phyloP scores from a whole-genome alignment of 2,113 vertebrate genomes.

The Xenopus laevis region DNA sequence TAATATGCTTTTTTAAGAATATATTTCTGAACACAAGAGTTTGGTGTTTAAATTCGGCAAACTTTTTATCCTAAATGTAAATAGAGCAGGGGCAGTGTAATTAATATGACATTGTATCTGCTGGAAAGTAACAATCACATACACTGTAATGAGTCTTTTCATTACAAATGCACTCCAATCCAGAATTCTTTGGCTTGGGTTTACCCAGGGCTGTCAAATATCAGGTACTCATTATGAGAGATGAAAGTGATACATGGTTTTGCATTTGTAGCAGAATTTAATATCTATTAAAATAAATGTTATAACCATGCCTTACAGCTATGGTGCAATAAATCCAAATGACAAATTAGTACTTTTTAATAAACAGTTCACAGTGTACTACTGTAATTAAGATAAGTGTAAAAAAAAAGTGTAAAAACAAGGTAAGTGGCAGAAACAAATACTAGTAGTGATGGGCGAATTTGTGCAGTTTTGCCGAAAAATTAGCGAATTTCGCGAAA shows the following conservation, averaged over 20 bases:
- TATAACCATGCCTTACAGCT: too few species aligned
- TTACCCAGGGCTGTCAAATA: conserved; percentile 27
- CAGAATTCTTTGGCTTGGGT: conserved; percentile 26
- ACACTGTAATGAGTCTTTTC: conserved; percentile 21
- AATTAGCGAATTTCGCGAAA: too few species aligned
- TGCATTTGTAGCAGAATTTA: conserved; percentile 7
- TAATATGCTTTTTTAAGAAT: not conserved
- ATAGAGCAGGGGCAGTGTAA: conserved; percentile 9
- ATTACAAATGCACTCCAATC: conserved; percentile 35
- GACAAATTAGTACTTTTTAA: too few species aligned
- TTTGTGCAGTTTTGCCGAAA: too few species aligned
- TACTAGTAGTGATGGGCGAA: too few species aligned
- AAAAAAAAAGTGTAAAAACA: too few species aligned
- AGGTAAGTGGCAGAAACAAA: too few species aligned
- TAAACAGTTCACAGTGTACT: too few species aligned
- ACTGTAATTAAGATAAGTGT: too few species aligned
- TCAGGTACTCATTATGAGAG: conserved; percentile 34
- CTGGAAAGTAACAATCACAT: not conserved
- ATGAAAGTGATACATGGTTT: conserved; percentile 6
- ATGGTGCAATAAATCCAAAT: too few species aligned
- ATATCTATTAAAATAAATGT: too few species aligned
- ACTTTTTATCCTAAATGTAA: conserved; percentile 10
- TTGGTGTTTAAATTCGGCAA: not conserved
- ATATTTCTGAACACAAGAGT: conserved; percentile 7
- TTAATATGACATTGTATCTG: conserved; percentile 24